Conservation (phyloP, 2,888 invertebrate species). For the Carabus problematicus region DNA sequence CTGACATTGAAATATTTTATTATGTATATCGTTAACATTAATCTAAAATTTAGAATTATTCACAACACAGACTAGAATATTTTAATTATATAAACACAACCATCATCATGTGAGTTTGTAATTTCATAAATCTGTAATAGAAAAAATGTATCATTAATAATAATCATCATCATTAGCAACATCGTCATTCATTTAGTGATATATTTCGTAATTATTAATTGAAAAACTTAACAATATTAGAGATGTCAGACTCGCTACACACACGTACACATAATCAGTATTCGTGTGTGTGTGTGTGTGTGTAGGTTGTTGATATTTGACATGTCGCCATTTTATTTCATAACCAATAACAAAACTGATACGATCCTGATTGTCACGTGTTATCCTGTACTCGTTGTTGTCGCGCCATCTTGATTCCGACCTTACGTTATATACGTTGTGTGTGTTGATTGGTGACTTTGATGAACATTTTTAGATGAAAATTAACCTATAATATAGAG, state of each 20-base stretch:
- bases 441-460: background rate
- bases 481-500: background rate
- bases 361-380: slow-evolving; percentile 14
- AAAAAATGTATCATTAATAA: background rate
- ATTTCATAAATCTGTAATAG: background rate
- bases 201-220: background rate
- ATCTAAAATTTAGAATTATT: slow-evolving; percentile 34
- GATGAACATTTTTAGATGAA: background rate
- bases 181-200: slow-evolving; percentile 3
- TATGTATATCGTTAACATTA: slow-evolving; percentile 19
- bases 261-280: too few species aligned
- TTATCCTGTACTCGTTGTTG: background rate
- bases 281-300: background rate
- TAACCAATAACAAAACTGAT: background rate
- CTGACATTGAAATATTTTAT: slow-evolving; percentile 16
- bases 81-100: slow-evolving; percentile 30
- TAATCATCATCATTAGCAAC: background rate
- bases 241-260: too few species aligned
- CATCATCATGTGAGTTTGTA: slow-evolving; percentile 16
- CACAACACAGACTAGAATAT: slow-evolving; percentile 33
- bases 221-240: background rate
- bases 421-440: background rate
- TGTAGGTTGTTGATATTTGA: background rate
- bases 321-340: too few species aligned
- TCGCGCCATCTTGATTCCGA: too few species aligned